Conservation (phyloP, 2,113 vertebrate species). For the Dromas ardeola region DNA sequence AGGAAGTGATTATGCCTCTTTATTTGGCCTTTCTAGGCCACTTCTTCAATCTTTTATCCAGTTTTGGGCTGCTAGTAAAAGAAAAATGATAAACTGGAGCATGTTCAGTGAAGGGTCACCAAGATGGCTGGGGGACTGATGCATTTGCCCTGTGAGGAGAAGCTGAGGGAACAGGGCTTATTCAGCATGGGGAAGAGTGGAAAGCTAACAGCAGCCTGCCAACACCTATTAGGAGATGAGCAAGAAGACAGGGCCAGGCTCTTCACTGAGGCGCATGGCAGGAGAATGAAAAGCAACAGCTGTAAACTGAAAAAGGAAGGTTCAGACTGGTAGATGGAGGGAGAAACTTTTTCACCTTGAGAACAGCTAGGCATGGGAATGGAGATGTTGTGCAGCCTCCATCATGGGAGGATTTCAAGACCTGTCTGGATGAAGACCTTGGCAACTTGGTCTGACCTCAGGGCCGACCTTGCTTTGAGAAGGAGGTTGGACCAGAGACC, state of each 20-base stretch:
- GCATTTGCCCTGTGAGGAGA: not conserved
- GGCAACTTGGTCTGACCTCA: not conserved
- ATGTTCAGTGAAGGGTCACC: not conserved
- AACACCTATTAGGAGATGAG: not conserved
- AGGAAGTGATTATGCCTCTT: not conserved
- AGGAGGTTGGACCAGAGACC: not conserved
- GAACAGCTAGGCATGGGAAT: not conserved
- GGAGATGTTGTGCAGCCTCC: not conserved
- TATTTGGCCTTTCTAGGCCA: not conserved
- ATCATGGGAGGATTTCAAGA: not conserved
- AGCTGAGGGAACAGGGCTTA: fast-evolving
- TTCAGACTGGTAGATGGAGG: not conserved
- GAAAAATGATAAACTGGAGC: not conserved
- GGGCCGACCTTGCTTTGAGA: not conserved
- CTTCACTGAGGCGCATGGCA: not conserved
- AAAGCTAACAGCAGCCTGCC: not conserved
- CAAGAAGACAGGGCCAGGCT: not conserved
- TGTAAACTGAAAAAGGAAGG: not conserved
- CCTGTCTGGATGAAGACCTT: not conserved
- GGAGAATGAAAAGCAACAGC: not conserved
- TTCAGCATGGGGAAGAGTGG: not conserved
- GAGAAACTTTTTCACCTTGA: not conserved
- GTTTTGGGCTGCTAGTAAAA: not conserved
- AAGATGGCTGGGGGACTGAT: not conserved
- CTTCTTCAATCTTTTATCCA: not conserved